Evolutionary conservation across 2,797 vertebrate genomes (phyloP).

Genomic region (Prionace glauca): DNA sequence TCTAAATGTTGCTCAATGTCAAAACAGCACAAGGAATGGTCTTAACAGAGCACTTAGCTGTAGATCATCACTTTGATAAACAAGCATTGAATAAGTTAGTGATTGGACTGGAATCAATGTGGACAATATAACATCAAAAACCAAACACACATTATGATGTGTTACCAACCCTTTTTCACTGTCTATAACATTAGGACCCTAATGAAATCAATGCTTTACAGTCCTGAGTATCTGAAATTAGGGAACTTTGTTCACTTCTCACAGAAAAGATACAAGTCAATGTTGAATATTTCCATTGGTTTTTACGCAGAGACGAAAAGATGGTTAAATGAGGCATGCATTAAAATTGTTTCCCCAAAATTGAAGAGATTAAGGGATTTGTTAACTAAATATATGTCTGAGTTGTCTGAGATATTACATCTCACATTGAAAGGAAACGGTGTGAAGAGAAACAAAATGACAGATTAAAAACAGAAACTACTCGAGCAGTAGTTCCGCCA

Average conservation of each 20-base stretch:
- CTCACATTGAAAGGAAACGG: neutral
- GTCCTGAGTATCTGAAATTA: neutral
- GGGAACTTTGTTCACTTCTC: neutral
- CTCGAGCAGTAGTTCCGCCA: neutral
- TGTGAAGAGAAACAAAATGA: neutral
- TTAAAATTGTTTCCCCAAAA: neutral
- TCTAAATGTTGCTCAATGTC: neutral
- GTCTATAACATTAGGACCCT: neutral
- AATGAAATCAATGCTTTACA: neutral
- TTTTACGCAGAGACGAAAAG: neutral
- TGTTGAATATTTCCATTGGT: neutral
- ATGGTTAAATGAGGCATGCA: neutral
- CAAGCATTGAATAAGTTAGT: neutral
- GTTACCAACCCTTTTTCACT: neutral
- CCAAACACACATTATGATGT: neutral
- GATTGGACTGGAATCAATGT: too few species aligned
- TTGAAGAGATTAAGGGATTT: neutral
- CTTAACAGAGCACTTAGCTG: neutral
- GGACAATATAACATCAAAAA: neutral
- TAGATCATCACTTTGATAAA: neutral
- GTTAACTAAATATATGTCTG: too few species aligned
- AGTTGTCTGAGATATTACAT: neutral
- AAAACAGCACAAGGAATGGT: neutral
- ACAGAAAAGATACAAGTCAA: neutral
- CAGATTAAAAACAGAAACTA: neutral